Base-by-base conservation (phyloP, 1,140 invertebrate genomes). In the Calephelis virginiensis region DNA sequence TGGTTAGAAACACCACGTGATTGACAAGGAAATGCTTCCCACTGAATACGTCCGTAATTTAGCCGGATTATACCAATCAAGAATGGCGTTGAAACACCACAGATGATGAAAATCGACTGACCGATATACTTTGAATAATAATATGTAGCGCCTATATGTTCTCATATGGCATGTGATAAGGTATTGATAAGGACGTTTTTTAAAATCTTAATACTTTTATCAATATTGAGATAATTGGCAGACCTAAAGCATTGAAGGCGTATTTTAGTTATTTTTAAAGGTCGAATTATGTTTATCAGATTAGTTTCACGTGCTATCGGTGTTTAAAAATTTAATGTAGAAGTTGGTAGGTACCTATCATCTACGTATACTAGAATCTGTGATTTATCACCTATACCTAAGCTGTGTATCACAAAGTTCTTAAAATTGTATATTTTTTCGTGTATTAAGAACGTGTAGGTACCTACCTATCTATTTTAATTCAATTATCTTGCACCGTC, bases 1-100 rank as follows among this genome's bases (percentile, higher is more conserved):
- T 13, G 45, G 63, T 43, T 63, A 49, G 11, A 49, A 47, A 49
- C 8, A 61, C 9, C 17, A 38, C 50, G 12, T 46, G 7, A 11
- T 8, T 45, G 12, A 7, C n/a, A 10, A 62, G 38, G 10, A 56
- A 40, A 38, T 38, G 10, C 4, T 28, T 14, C 7, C 4, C 47
- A 46, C 45, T 37, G 14, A 1, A 11, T 60, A 53, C 61, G 60
- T 68, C 10, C 45, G 50, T 43, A 50, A 63, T 43, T 65, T 49
- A 63, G 71, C 43, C 61, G 68, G 69, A 56, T 73, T 68, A 70
- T 70, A 66, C 38, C 48, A 43, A 48, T 53, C 17, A 9, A 53
- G 38, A 68, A 63, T 59, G 63, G 59, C 56, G 71, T 64, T 63
- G 46, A 13, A 13, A 11, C 12, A 62, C 71, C 60, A 67, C 62